Evolutionary conservation across 2,113 vertebrate species (phyloP).

Genomic region (Centropus unirufus): DNA sequence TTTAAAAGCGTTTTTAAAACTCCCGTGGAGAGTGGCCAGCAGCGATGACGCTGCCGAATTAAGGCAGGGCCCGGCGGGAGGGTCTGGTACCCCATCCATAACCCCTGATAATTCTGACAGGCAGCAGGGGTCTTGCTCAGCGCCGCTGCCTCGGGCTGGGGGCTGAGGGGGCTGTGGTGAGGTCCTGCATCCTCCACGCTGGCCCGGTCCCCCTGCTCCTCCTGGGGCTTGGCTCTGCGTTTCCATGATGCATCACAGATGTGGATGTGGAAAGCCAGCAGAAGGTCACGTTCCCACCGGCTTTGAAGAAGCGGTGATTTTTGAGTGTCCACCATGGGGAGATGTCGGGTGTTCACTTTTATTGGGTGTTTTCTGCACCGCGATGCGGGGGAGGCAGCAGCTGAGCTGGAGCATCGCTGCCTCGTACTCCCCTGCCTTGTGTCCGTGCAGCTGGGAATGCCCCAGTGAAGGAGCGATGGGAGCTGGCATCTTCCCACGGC

Average conservation of each 20-base stretch:
- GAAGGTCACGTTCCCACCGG: background rate
- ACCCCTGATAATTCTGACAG: background rate
- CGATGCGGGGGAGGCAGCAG: fast-evolving
- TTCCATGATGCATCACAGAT: background rate
- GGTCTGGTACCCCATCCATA: background rate
- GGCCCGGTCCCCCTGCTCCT: background rate
- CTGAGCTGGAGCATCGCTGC: background rate
- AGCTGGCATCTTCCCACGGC: fast-evolving
- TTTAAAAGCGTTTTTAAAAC: background rate
- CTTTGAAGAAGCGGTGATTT: background rate
- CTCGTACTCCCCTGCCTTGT: background rate
- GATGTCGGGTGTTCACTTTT: background rate
- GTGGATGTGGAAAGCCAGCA: background rate
- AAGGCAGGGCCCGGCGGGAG: background rate
- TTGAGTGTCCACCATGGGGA: background rate
- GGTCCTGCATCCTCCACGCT: background rate
- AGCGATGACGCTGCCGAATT: background rate
- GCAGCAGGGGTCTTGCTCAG: background rate
- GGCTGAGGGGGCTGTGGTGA: too few species aligned
- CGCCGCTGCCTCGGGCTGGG: fast-evolving
- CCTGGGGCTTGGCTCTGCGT: background rate
- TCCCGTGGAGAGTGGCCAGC: background rate
- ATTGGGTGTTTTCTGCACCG: background rate
- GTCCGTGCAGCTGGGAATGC: background rate
- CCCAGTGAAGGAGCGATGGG: fast-evolving